Base-by-base conservation (phyloP, 2,113 vertebrate species). In the Nasalis larvatus region DNA sequence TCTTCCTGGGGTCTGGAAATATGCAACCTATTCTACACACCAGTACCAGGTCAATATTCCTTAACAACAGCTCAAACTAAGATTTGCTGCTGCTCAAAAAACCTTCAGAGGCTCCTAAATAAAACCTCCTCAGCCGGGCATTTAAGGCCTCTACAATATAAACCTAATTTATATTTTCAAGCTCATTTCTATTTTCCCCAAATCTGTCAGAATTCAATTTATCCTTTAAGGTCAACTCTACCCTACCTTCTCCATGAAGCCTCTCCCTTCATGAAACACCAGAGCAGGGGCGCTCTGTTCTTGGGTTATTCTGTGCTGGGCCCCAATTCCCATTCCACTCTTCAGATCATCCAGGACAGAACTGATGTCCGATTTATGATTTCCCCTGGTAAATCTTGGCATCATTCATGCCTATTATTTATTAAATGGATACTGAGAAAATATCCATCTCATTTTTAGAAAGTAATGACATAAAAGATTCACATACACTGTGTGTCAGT, bases 211-310 rank as follows among this genome's bases (percentile, higher is more conserved):
- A 47, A 74, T 4, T 12, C 35, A 18, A 4, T 10, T 8, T 16
- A 8, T 13, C 25, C 81, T 42, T 30, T 5, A 12, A 32, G 83
- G 78, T 32, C 1, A 10, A 3, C 35, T 71, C 90, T 7, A 21
- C 0, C 4, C 52, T 25, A 2, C 21, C 20, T 54, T 40, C 35
- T 83, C 40, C 18, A 6, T 0, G 8, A 63, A 23, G 21, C 5
- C 1, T 5, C 47, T 71, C 14, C 23, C 58, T 69, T 6, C 6
- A 21, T 4, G 82, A 37, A 40, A 66, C 84, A 52, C 45, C 35
- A 27, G 47, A 16, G 69, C n/a, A 40, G 47, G 0, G 1, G 45
- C n/a, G 60, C 40, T 14, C 12, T 23, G 47, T 16, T 35, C 63
- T 37, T 17, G n/a, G 30, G 40, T 40, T 37, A 21, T 16, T 91